A percentile compares a stretch with the other conserved stretches of the same genome.
phyloP scores from a whole-genome alignment of 2,888 invertebrate species.

The Trachelus troglodyta region DNA sequence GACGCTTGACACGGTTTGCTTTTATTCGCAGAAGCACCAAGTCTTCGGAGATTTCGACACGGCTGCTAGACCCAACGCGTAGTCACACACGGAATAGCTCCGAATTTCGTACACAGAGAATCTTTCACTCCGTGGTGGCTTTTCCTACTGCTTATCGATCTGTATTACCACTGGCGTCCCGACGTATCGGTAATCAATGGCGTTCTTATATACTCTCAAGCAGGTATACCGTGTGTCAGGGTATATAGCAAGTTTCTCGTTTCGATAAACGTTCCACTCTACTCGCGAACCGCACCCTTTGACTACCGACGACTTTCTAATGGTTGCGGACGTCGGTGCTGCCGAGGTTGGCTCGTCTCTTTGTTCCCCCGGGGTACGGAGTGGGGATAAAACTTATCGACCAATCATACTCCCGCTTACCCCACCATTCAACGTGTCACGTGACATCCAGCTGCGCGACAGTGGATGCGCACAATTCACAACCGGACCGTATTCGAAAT shows the following conservation, averaged over 20 bases:
- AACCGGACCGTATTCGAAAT: background rate
- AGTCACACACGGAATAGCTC: background rate
- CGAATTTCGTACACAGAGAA: background rate
- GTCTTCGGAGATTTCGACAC: background rate
- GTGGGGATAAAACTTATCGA: conserved; percentile 33
- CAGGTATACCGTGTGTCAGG: background rate
- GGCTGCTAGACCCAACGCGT: background rate
- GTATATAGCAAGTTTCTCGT: conserved; percentile 1
- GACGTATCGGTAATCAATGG: background rate
- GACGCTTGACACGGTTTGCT: background rate
- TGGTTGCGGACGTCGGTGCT: conserved; percentile 43
- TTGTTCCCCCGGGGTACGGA: conserved; percentile 43
- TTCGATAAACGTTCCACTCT: conserved; percentile 13
- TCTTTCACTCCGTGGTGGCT: background rate
- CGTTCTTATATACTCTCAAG: background rate
- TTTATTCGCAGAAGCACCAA: background rate
- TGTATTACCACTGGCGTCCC: background rate
- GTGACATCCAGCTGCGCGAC: conserved; percentile 31
- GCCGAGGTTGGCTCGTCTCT: conserved; percentile 53
- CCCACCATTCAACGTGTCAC: conserved; percentile 25
- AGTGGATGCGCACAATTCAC: conserved; percentile 24
- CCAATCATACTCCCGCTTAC: conserved; percentile 35
- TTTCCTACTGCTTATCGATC: background rate
- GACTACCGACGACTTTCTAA: conserved; percentile 59
- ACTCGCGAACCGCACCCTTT: conserved; percentile 38